A percentile compares a stretch with the other conserved stretches of the same genome.
These are phyloP conservation scores for Pangasius larnaudii DNA, from an alignment of 2,797 vertebrate genomes.

Conservation along the genomic window DNA sequence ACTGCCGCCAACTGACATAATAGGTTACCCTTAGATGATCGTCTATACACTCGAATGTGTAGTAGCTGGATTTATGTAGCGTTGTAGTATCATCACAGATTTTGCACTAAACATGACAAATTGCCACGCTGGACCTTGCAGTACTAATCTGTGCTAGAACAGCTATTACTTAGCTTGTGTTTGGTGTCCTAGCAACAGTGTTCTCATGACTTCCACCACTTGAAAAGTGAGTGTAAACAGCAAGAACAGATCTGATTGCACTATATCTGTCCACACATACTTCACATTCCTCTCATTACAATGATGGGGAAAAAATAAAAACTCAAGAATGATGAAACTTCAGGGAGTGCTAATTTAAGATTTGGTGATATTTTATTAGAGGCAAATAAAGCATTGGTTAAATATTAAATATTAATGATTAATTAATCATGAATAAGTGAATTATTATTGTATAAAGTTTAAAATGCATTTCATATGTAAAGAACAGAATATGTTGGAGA, in stretches of 20 bases:
- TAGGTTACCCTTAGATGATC: not conserved
- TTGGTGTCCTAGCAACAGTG: constrained; percentile 9
- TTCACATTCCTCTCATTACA: not conserved
- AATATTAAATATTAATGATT: not conserved
- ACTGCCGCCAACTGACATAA: too few relatives aligned
- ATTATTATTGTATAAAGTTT: not conserved
- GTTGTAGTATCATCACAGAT: not conserved
- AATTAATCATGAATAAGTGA: not conserved
- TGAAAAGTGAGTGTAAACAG: not conserved
- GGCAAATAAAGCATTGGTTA: not conserved
- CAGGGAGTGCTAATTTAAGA: not conserved
- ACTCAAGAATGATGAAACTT: not conserved
- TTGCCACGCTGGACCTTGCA: not conserved
- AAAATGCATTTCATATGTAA: not conserved
- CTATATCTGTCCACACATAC: not conserved
- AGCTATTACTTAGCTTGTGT: not conserved
- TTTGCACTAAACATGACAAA: not conserved
- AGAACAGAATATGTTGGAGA: not conserved
- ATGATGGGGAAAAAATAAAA: not conserved
- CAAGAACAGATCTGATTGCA: not conserved
- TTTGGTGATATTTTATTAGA: not conserved
- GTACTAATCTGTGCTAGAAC: not conserved
- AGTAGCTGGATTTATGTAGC: not conserved
- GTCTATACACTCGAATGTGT: not conserved
- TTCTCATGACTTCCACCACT: not conserved